phyloP scores from a whole-genome alignment of 2,797 vertebrate species.

The Cossypha caffra region DNA sequence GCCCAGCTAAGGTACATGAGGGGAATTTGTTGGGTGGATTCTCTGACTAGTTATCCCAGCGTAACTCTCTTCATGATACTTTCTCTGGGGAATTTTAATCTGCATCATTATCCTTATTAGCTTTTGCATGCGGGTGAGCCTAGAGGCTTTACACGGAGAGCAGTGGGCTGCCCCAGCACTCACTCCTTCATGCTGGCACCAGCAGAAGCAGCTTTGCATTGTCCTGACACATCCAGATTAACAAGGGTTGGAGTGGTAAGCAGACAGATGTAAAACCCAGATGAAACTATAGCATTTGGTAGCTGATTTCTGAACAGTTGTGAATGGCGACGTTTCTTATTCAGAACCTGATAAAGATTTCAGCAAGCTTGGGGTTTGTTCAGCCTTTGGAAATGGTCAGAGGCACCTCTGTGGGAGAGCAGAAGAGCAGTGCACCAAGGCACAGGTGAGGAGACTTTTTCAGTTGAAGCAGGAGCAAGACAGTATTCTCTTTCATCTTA shows the following conservation, averaged over 20 bases:
- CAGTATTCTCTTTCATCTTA: background rate
- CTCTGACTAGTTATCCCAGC: background rate
- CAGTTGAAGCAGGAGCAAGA: background rate
- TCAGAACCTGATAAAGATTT: background rate
- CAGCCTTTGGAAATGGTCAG: background rate
- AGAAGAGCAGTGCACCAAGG: background rate
- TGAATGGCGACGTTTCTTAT: background rate
- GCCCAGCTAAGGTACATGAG: conserved; percentile 26
- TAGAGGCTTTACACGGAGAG: background rate
- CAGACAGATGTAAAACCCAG: background rate
- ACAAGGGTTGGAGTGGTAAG: background rate
- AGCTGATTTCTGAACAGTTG: background rate
- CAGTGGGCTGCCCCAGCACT: background rate
- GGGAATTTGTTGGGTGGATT: background rate
- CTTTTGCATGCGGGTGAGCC: background rate
- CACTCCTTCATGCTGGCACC: background rate
- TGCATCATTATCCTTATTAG: conserved; percentile 16
- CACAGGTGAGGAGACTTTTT: background rate
- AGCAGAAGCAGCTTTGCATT: background rate
- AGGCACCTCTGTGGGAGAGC: background rate
- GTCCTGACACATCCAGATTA: background rate
- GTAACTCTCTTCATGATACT: background rate
- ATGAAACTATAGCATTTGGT: background rate
- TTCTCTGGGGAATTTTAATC: conserved; percentile 29
- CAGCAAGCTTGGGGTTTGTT: background rate